phyloP scores from a whole-genome alignment of 2,797 vertebrate genomes.

The Pygocentrus nattereri region DNA sequence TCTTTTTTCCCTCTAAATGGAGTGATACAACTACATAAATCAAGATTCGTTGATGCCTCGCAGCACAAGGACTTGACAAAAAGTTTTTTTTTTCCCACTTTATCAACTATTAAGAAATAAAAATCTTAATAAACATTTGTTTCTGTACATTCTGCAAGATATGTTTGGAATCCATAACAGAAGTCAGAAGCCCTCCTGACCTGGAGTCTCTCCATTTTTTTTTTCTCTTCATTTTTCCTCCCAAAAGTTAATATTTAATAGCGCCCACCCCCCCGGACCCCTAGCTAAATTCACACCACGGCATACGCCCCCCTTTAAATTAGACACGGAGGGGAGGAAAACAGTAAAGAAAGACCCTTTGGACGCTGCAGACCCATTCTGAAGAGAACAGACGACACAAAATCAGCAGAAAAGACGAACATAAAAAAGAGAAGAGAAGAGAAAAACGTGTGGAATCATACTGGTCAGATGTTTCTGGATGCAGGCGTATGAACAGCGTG shows the following conservation, averaged over 20 bases:
- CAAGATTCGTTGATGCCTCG: slow-evolving; percentile 77
- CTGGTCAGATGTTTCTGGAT: slow-evolving; percentile 16
- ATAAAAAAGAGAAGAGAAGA: slow-evolving; percentile 35
- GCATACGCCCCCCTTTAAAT: slow-evolving; percentile 56
- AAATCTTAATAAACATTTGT: slow-evolving; percentile 64
- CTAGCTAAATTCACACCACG: slow-evolving; percentile 50
- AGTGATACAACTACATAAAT: slow-evolving; percentile 82
- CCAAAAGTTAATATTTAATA: slow-evolving; percentile 4
- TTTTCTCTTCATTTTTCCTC: slow-evolving; percentile 19
- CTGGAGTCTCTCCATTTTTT: slow-evolving; percentile 31
- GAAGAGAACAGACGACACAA: slow-evolving; percentile 49
- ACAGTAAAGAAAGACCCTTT: slow-evolving; percentile 41
- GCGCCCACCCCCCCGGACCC: neutral
- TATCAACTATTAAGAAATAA: slow-evolving; percentile 74
- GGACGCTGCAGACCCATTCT: slow-evolving; percentile 54
- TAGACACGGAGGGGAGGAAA: slow-evolving; percentile 39
- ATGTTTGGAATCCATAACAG: slow-evolving; percentile 73
- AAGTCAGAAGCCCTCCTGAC: slow-evolving; percentile 68
- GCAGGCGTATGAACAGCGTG: neutral
- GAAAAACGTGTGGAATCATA: slow-evolving; percentile 16
- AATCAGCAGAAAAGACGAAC: slow-evolving; percentile 34
- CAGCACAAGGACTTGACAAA: slow-evolving; percentile 74
- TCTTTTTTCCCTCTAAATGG: slow-evolving; percentile 75
- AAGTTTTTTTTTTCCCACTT: slow-evolving; percentile 26
- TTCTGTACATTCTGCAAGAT: slow-evolving; percentile 81